A percentile compares a stretch with the other conserved stretches of the same genome.
These are phyloP conservation scores for Alcedo quadribrachys DNA, from an alignment of 2,797 vertebrate genomes.

Conservation along the genomic window DNA sequence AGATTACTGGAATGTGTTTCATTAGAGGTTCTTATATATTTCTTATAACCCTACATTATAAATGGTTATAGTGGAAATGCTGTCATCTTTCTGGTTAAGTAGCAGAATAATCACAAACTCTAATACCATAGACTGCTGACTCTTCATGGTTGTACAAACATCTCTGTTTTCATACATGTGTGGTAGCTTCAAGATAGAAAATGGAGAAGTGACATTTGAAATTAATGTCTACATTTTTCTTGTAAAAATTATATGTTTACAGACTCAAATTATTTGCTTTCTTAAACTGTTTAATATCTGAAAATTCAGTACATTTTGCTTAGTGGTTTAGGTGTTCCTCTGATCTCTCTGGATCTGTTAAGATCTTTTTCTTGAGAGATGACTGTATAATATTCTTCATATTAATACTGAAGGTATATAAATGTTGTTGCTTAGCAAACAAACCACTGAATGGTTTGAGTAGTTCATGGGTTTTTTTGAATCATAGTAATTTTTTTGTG, in stretches of 20 bases:
- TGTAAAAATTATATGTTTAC: background rate
- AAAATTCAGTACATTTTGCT: background rate
- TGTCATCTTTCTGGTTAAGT: slow-evolving; percentile 31
- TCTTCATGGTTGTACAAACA: background rate
- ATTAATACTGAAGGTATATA: background rate
- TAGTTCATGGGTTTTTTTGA: background rate
- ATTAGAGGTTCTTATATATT: slow-evolving; percentile 38
- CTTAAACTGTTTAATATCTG: background rate
- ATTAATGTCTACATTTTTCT: background rate
- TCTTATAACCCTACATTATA: background rate
- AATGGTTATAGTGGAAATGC: slow-evolving; percentile 11
- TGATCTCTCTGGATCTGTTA: background rate
- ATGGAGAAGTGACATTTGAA: background rate
- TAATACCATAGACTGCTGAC: background rate
- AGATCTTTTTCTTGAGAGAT: background rate
- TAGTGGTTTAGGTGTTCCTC: background rate
- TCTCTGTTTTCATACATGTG: background rate
- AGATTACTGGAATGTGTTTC: slow-evolving; percentile 61
- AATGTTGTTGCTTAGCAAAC: background rate
- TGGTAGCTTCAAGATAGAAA: background rate
- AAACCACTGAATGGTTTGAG: background rate
- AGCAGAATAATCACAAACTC: slow-evolving; percentile 20
- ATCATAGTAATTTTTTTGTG: background rate
- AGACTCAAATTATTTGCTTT: background rate
- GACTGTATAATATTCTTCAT: background rate